phyloP scores from a whole-genome alignment of 2,888 invertebrate species.

The Fabriciana adippe region DNA sequence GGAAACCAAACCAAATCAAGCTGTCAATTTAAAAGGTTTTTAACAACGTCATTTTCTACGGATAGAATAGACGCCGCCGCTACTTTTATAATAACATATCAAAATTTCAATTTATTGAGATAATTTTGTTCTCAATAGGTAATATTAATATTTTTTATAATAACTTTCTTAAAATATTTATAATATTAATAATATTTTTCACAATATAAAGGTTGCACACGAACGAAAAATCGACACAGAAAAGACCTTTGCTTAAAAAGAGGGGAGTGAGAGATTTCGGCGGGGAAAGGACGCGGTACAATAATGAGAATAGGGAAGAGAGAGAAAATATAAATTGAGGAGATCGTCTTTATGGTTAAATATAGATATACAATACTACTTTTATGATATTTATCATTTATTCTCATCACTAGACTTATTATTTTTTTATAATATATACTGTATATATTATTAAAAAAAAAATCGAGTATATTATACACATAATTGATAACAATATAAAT shows the following conservation, averaged over 20 bases:
- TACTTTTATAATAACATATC: slow-evolving; percentile 23
- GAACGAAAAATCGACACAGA: slow-evolving; percentile 38
- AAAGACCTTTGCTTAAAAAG: slow-evolving; percentile 65
- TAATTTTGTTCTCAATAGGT: slow-evolving; percentile 7
- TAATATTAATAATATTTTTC: slow-evolving; percentile 4
- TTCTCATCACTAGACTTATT: too few relatives aligned
- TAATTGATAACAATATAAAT: too few relatives aligned
- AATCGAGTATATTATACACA: too few relatives aligned
- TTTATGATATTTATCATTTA: too few relatives aligned
- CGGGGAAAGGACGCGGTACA: slow-evolving; percentile 73
- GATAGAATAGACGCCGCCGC: slow-evolving; percentile 40
- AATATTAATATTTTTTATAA: slow-evolving; percentile 5
- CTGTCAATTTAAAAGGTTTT: slow-evolving; percentile 78
- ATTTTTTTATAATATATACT: too few relatives aligned
- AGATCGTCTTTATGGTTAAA: too few relatives aligned
- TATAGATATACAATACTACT: too few relatives aligned
- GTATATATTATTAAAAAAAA: too few relatives aligned
- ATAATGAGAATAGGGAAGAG: slow-evolving; percentile 46
- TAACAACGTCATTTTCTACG: slow-evolving; percentile 58
- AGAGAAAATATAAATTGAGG: slow-evolving; percentile 16
- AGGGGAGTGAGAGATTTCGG: slow-evolving; percentile 67
- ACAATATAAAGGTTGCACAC: slow-evolving; percentile 18
- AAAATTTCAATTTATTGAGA: slow-evolving; percentile 7
- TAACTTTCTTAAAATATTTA: slow-evolving; percentile 3
- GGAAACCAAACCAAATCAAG: slow-evolving; percentile 83